Conservation (phyloP, 2,888 invertebrate species). For the Allophyes oxyacanthae region DNA sequence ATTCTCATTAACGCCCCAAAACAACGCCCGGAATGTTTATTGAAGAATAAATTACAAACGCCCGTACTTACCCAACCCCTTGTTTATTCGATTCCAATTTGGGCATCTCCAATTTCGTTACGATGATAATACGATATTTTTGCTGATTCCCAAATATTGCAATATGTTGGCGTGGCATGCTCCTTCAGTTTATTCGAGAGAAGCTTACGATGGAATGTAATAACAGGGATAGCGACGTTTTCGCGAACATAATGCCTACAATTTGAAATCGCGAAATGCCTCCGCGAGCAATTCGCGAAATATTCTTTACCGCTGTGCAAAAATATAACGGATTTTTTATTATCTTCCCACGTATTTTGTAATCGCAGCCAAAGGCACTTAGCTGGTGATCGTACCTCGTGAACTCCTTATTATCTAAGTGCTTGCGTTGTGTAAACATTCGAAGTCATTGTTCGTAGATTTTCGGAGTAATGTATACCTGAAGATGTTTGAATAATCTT, state of each 20-base stretch:
- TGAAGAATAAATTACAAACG: slow-evolving; percentile 53
- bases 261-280: slow-evolving; percentile 78
- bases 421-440: slow-evolving; percentile 46
- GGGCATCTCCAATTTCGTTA: slow-evolving; percentile 51
- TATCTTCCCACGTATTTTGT: slow-evolving; percentile 55
- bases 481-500: slow-evolving; percentile 19
- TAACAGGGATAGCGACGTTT: slow-evolving; percentile 76
- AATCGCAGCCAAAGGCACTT: slow-evolving; percentile 56
- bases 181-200: slow-evolving; percentile 62
- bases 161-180: slow-evolving; percentile 66
- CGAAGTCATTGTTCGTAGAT: slow-evolving; percentile 42
- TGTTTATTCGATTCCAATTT: slow-evolving; percentile 69
- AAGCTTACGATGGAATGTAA: slow-evolving; percentile 74
- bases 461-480: slow-evolving; percentile 24
- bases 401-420: slow-evolving; percentile 52
- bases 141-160: slow-evolving; percentile 69
- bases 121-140: slow-evolving; percentile 64
- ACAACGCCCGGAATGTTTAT: slow-evolving; percentile 56
- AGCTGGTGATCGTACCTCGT: slow-evolving; percentile 47
- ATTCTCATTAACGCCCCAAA: slow-evolving; percentile 63
- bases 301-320: slow-evolving; percentile 67
- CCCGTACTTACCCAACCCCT: slow-evolving; percentile 34
- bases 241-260: slow-evolving; percentile 76
- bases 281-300: slow-evolving; percentile 69
- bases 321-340: slow-evolving; percentile 73